Base-by-base conservation (phyloP, 1,140 invertebrate genomes). In the Zaprionus gabonicus region DNA sequence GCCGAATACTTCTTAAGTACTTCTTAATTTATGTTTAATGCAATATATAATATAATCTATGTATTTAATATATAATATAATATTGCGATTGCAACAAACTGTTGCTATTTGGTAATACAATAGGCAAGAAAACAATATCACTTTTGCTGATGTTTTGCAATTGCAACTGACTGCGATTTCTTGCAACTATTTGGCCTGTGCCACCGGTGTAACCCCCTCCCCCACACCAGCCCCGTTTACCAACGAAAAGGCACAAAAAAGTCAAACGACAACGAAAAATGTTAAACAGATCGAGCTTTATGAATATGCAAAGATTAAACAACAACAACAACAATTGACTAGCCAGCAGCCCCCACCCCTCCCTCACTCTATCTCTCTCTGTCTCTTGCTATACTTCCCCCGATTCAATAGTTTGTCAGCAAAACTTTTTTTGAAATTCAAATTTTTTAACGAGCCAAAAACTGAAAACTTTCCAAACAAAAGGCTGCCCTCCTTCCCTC, bases 371-470 rank as follows among this genome's bases (percentile, higher is more conserved):
- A 51, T 68, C 46, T 66, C 69, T 71, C 34, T 36, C 38, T 15
- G 20, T 10, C 20, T 13, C 25, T 15, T 38, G 25, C 12, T 27
- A 28, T 38, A 10, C 20, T 62, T 27, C n/a, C 9, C 51, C 20
- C 38, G 13, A 49, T 51, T 41, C 23, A 49, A 23, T 34, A 15
- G 60, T 49, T 76, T 71, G 44, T 71, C 74, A 71, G 57, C 27
- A 51, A 58, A 63, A 64, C 46, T 62, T 79, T 81, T 79, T 78
- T 81, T 78, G 64, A 88, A 81, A 68, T 90, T 79, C 41, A 88
- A 88, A 76, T 73, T 80, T 90, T 84, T 88, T 88, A 88, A 88
- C 85, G 85, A 88, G 85, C 81, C 76, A 74, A 90, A 90, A 85
- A 41, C 31, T 81, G 71, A 88, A 85, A 88, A 90, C 81, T 88